Evolutionary conservation across 2,797 vertebrate genomes (phyloP).

Genomic region (Coilia nasus): DNA sequence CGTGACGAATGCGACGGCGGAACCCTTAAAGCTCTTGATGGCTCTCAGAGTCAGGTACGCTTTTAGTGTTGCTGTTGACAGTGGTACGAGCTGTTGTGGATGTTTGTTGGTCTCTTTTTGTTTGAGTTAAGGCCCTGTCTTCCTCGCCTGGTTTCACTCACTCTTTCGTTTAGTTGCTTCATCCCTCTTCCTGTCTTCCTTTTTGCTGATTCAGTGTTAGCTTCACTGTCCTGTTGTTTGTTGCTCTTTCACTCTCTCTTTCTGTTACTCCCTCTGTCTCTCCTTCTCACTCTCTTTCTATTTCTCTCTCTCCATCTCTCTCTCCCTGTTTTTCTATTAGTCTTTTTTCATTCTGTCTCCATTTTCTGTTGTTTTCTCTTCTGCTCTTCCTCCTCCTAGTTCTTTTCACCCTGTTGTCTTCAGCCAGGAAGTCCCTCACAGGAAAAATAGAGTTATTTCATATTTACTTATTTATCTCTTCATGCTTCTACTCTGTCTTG

Average conservation of each 20-base stretch:
- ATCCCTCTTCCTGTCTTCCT: too few species aligned
- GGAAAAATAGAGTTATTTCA: not conserved
- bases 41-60: not conserved
- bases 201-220: too few species aligned
- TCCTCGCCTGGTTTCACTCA: too few species aligned
- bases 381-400: not conserved
- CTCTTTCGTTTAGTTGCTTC: too few species aligned
- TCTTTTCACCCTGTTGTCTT: not conserved
- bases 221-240: too few species aligned
- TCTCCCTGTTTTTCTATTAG: not conserved
- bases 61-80: not conserved
- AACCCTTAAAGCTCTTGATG: constrained; percentile 15
- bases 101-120: too few species aligned
- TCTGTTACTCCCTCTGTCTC: too few species aligned
- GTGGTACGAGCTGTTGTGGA: not conserved
- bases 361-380: not conserved
- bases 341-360: not conserved
- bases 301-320: not conserved
- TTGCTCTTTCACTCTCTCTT: too few species aligned
- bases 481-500: not conserved
- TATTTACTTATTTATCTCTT: not conserved
- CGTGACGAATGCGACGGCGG: not conserved
- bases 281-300: too few species aligned
- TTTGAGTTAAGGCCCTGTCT: too few species aligned
- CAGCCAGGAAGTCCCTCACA: not conserved